Conservation (phyloP, 2,113 vertebrate genomes). For the Todiramphus saurophagus region DNA sequence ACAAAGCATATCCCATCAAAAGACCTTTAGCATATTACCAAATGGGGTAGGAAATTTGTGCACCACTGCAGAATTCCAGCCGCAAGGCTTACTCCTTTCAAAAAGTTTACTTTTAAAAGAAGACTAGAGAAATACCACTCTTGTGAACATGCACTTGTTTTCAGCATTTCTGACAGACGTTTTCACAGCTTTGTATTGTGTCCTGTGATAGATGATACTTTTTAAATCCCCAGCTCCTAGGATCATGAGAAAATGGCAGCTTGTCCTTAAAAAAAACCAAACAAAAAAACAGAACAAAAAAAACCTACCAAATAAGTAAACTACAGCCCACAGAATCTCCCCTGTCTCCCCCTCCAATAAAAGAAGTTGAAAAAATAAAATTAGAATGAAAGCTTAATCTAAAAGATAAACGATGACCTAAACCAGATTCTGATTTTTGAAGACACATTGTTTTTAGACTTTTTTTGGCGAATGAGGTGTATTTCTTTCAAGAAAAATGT, state of each 20-base stretch:
- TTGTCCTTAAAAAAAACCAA: background rate
- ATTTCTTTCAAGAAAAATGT: background rate
- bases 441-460: background rate
- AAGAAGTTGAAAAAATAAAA: background rate
- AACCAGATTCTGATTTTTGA: background rate
- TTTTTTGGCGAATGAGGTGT: background rate
- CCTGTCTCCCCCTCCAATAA: accelerated
- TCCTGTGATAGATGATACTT: background rate
- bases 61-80: background rate
- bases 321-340: background rate
- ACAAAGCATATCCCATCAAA: background rate
- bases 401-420: background rate
- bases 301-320: background rate
- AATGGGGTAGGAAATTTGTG: background rate
- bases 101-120: background rate
- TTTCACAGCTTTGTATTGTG: background rate
- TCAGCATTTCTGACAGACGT: background rate
- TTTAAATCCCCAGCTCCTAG: background rate
- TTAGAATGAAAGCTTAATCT: background rate
- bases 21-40: background rate
- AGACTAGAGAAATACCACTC: background rate
- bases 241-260: background rate
- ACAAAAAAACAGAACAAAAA: no score
- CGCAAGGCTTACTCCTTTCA: background rate
- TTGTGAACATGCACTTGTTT: background rate